Percentiles rank a stretch among this genome's conserved stretches.
These are phyloP conservation scores for Bibio marci DNA, from an alignment of 2,888 invertebrate species.

Conservation along the genomic window DNA sequence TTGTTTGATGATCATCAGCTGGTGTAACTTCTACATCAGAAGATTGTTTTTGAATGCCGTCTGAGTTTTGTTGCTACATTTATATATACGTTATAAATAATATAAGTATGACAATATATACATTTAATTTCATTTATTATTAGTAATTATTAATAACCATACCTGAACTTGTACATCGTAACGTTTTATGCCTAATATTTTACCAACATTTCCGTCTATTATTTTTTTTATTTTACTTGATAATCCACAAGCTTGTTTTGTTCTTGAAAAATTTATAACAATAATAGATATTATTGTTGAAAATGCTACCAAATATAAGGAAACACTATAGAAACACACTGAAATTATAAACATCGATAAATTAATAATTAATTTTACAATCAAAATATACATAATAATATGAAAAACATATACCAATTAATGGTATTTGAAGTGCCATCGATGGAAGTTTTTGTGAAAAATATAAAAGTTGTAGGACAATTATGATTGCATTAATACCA, in stretches of 20 bases:
- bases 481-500: conserved; percentile 38
- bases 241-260: conserved; percentile 27
- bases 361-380: too few species aligned
- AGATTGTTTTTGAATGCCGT: conserved; percentile 20
- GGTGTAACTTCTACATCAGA: too few species aligned
- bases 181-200: conserved; percentile 17
- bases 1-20: too few species aligned
- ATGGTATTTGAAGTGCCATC: conserved; percentile 29
- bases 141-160: too few species aligned
- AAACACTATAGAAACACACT: conserved; percentile 39
- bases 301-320: conserved; percentile 31
- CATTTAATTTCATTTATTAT: too few species aligned
- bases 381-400: too few species aligned
- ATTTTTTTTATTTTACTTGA: conserved; percentile 26
- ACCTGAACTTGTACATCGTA: too few species aligned
- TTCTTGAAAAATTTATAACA: conserved; percentile 34
- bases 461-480: conserved; percentile 43
- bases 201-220: conserved; percentile 17
- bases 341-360: conserved; percentile 14
- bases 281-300: conserved; percentile 35
- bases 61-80: not conserved
- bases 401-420: conserved; percentile 25
- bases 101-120: too few species aligned
- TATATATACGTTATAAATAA: too few species aligned
- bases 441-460: conserved; percentile 37